phyloP scores from a whole-genome alignment of 2,113 vertebrate species.

The Macroglossus sobrinus region DNA sequence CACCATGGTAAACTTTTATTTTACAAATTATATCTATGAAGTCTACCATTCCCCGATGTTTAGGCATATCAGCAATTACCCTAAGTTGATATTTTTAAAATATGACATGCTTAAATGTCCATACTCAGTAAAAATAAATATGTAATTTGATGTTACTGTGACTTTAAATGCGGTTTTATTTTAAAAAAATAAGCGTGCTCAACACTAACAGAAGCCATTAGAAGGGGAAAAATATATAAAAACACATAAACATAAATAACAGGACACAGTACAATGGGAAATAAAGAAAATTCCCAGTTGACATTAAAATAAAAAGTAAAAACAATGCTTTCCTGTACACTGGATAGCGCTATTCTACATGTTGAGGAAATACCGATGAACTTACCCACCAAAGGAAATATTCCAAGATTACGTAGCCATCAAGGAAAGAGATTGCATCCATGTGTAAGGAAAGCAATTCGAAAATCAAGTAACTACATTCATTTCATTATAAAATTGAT shows the following conservation, averaged over 20 bases:
- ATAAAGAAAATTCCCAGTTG: constrained; percentile 40
- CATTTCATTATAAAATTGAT: constrained; percentile 81
- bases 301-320: constrained; percentile 60
- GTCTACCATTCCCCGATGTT: background rate
- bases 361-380: constrained; percentile 81
- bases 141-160: constrained; percentile 57
- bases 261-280: constrained; percentile 8
- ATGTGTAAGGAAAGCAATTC: constrained; percentile 84
- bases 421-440: constrained; percentile 81
- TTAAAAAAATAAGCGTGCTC: constrained; percentile 26
- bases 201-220: constrained; percentile 40
- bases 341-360: constrained; percentile 72
- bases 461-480: constrained; percentile 87
- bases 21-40: constrained; percentile 1
- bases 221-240: background rate
- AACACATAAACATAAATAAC: constrained; percentile 23
- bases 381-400: constrained; percentile 84
- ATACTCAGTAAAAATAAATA: constrained; percentile 66
- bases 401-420: constrained; percentile 78
- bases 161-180: constrained; percentile 60
- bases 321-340: constrained; percentile 19
- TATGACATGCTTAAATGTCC: constrained; percentile 67
- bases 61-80: constrained; percentile 49
- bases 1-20: background rate
- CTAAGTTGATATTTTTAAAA: constrained; percentile 74